Conservation (phyloP, 2,113 vertebrate genomes). For the Melanerpes formicivorus region DNA sequence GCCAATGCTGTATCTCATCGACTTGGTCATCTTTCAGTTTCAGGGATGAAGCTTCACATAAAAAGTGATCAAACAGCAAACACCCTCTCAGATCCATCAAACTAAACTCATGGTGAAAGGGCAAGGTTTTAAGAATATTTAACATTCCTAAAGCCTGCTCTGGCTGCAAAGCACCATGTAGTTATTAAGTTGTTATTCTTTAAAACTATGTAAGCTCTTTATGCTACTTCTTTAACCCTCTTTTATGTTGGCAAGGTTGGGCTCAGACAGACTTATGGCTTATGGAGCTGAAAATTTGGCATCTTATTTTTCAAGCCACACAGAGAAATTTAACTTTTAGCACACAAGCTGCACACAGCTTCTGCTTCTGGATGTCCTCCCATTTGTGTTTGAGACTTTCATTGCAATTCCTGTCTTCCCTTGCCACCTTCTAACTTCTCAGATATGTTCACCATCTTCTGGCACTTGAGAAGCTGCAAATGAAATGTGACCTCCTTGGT, state of each 20-base stretch:
- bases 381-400: background rate
- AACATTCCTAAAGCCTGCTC: background rate
- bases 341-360: background rate
- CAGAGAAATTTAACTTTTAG: background rate
- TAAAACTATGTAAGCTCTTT: background rate
- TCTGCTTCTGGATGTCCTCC: background rate
- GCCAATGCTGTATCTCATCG: background rate
- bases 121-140: background rate
- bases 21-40: background rate
- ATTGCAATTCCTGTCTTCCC: background rate
- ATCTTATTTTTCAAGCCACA: background rate
- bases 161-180: background rate
- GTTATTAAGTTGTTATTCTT: background rate
- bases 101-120: background rate
- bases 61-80: background rate
- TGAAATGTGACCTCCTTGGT: background rate
- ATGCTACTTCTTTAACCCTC: background rate
- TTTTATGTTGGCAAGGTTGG: background rate
- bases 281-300: background rate
- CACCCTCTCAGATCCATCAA: background rate
- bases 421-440: background rate
- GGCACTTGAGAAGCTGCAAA: background rate
- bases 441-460: background rate
- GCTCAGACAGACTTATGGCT: background rate
- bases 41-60: background rate